phyloP scores from a whole-genome alignment of 2,888 invertebrate genomes.

The Drosophila nr. fundita region DNA sequence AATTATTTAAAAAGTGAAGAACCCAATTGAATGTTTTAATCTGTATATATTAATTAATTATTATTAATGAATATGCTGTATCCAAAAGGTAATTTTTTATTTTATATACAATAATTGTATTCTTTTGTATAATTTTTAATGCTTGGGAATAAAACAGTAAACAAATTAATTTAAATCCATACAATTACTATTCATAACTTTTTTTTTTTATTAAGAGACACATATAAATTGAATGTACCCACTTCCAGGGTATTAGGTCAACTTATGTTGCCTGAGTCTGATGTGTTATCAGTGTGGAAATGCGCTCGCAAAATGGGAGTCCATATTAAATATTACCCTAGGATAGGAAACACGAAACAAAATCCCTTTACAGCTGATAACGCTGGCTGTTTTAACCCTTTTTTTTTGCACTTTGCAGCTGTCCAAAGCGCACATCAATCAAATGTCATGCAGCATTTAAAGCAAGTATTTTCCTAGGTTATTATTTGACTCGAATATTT shows the following conservation, averaged over 20 bases:
- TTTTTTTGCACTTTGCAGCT: conserved; percentile 67
- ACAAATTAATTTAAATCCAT: background rate
- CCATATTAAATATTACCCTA: conserved; percentile 68
- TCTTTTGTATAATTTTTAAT: no score
- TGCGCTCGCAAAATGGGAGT: conserved; percentile 60
- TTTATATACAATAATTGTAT: background rate
- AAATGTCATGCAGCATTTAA: conserved; percentile 73
- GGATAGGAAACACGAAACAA: conserved; percentile 71
- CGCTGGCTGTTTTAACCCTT: conserved; percentile 3
- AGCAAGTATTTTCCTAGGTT: conserved; percentile 62
- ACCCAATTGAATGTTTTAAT: background rate
- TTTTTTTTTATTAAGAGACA: background rate
- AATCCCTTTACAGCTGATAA: conserved; percentile 64
- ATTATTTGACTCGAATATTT: conserved; percentile 53
- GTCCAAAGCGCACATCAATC: conserved; percentile 73
- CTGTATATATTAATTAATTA: no score
- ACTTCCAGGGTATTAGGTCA: background rate
- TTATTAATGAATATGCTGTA: no score
- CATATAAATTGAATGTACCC: background rate
- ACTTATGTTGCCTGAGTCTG: background rate
- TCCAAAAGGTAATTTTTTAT: background rate
- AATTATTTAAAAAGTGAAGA: background rate
- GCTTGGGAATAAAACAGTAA: no score
- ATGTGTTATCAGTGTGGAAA: conserved; percentile 47
- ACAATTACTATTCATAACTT: background rate